phyloP scores from a whole-genome alignment of 1,140 invertebrate genomes.

The Nautilus pompilius region DNA sequence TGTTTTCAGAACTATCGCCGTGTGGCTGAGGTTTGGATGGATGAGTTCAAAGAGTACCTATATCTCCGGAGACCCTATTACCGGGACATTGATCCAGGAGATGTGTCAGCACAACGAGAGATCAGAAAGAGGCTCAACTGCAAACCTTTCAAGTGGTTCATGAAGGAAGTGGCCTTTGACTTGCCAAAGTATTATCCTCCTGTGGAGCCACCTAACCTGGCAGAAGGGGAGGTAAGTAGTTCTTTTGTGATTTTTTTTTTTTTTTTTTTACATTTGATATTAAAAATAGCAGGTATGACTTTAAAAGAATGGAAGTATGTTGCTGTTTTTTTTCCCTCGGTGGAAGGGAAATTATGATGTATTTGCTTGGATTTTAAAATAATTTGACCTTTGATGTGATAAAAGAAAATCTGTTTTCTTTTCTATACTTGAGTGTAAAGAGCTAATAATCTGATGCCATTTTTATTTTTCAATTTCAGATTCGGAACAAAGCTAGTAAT shows the following conservation, averaged over 20 bases:
- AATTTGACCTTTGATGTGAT: too few species aligned
- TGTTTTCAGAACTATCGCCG: slow-evolving; percentile 61
- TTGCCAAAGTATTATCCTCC: slow-evolving; percentile 85
- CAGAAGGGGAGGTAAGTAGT: slow-evolving; percentile 69
- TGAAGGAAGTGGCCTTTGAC: slow-evolving; percentile 91
- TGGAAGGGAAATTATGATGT: too few species aligned
- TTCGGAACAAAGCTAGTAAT: slow-evolving; percentile 35
- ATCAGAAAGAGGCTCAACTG: slow-evolving; percentile 77
- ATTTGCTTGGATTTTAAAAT: too few species aligned
- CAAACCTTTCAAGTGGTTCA: slow-evolving; percentile 95
- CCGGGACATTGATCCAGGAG: slow-evolving; percentile 65
- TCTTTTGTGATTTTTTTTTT: not conserved
- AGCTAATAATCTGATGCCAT: not conserved
- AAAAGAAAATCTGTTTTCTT: too few species aligned
- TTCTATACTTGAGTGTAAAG: not conserved
- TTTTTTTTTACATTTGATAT: too few species aligned
- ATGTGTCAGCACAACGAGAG: slow-evolving; percentile 75
- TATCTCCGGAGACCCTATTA: slow-evolving; percentile 79
- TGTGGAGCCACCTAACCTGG: slow-evolving; percentile 84
- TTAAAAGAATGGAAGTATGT: too few species aligned
- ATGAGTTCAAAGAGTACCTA: slow-evolving; percentile 85
- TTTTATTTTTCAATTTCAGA: slow-evolving; percentile 21
- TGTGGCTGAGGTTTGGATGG: slow-evolving; percentile 70
- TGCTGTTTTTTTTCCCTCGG: too few species aligned
- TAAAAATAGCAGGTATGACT: too few species aligned